Evolutionary conservation across 2,888 invertebrate genomes (phyloP), one percentile per base, ranked within the genome.

Genomic region (Mechanitis messenoides): DNA sequence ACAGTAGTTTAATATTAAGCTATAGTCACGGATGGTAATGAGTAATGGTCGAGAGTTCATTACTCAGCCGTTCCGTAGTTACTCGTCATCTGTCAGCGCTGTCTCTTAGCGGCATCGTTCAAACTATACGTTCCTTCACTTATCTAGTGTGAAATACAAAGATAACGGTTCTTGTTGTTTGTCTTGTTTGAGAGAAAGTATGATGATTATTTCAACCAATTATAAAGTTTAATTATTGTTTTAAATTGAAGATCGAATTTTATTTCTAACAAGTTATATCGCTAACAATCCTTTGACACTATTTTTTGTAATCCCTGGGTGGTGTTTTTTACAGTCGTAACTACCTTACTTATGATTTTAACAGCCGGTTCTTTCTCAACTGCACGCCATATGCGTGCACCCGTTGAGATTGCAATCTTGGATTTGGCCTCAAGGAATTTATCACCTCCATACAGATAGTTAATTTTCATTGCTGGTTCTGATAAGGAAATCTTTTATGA

Each of bases 1-100:
- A 60, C 60, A 58, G 63, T 60, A 60, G 61, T 57, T 53, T 61
- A 53, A 53, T 46, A 53, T 61, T 61, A 57, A 61, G 57, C 53
- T 38, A 33, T 62, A 81, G 80, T 83, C 83, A 82, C 79, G 75
- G 75, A 72, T 69, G 64, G 83, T 73, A 77, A 77, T 78, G 77
- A 77, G 74, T 76, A 77, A 78, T 77, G 73, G 74, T 63, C 70
- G 69, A 73, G 66, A 73, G 76, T 81, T 84, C 87, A 86, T 87
- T 86, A 85, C 81, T 86, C 85, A 84, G 72, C 72, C 83, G 77
- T 80, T 83, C 81, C 77, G 78, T 75, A 80, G 83, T 80, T 78
- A 80, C 77, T 75, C 77, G 80, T 83, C 81, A 82, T 83, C 84
- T 84, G 84, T 84, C 85, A 80, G 77, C 83, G 76, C 71, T 68